phyloP scores from a whole-genome alignment of 2,888 invertebrate species.

The Melinopterus prodromus region DNA sequence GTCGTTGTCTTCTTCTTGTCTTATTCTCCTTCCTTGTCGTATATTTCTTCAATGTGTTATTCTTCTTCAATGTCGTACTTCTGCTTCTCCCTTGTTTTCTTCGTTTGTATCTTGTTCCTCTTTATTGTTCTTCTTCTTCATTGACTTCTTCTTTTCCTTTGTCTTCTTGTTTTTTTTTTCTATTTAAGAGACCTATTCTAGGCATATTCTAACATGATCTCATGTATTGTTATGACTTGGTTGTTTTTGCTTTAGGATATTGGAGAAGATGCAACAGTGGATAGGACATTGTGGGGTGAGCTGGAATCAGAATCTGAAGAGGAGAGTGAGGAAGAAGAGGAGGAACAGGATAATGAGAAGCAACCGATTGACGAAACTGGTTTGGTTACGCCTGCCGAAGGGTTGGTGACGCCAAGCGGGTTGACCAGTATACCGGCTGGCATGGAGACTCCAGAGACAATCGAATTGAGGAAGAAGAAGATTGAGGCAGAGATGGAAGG shows the following conservation, averaged over 20 bases:
- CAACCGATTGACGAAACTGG: conserved; percentile 78
- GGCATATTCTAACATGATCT: no score
- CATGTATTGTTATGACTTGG: neutral
- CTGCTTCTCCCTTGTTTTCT: no score
- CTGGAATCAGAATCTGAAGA: conserved; percentile 90
- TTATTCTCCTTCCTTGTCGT: no score
- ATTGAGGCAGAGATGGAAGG: conserved; percentile 96
- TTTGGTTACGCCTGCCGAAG: conserved; percentile 91
- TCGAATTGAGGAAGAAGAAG: conserved; percentile 96
- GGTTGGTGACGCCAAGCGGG: conserved; percentile 94
- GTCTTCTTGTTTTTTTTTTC: no score
- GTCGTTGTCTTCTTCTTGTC: no score
- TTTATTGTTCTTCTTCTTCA: no score
- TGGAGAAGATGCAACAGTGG: conserved; percentile 87
- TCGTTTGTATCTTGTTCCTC: no score
- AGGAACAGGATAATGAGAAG: conserved; percentile 71
- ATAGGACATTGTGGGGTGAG: conserved; percentile 96
- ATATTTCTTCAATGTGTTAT: no score
- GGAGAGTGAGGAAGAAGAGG: conserved; percentile 74
- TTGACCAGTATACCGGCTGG: conserved; percentile 91
- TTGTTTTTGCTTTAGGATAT: conserved; percentile 61
- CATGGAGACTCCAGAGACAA: conserved; percentile 98
- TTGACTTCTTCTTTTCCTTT: no score
- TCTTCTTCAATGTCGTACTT: no score
- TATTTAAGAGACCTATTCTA: no score